A percentile compares a stretch with the other conserved stretches of the same genome.
phyloP scores from a whole-genome alignment of 2,797 vertebrate species.

The Mormyrops boulengeri region DNA sequence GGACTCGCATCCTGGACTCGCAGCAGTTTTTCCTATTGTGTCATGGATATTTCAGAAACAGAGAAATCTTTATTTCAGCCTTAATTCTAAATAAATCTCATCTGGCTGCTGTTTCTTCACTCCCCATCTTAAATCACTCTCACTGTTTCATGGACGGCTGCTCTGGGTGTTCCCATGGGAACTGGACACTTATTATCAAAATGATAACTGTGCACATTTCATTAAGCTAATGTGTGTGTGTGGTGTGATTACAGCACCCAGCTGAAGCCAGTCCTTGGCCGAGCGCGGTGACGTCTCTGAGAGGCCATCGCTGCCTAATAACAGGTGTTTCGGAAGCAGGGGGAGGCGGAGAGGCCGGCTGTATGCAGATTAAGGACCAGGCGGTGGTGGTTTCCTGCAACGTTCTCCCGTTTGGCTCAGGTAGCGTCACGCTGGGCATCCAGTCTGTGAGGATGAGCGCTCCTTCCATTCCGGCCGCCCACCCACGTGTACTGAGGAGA shows the following conservation, averaged over 20 bases:
- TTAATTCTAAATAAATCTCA: neutral
- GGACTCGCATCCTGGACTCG: neutral
- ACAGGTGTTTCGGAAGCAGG: neutral
- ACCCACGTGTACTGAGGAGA: neutral
- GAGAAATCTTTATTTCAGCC: neutral
- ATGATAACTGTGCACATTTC: constrained; percentile 11
- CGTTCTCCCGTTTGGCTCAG: neutral
- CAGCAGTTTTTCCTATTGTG: neutral
- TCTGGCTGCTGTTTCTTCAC: neutral
- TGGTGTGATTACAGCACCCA: neutral
- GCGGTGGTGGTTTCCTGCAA: neutral
- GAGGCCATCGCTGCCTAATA: neutral
- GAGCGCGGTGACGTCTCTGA: neutral
- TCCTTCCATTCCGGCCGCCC: no score
- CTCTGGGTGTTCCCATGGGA: neutral
- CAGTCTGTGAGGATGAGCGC: neutral
- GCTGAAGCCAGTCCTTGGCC: neutral
- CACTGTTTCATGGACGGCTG: neutral
- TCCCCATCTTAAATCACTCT: constrained; percentile 1
- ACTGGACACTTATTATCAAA: neutral
- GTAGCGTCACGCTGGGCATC: neutral
- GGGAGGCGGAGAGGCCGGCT: neutral
- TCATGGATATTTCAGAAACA: neutral
- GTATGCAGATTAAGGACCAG: neutral
- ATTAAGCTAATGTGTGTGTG: neutral